Base-by-base conservation (phyloP, 2,113 vertebrate species). In the Plestiodon gilberti region DNA sequence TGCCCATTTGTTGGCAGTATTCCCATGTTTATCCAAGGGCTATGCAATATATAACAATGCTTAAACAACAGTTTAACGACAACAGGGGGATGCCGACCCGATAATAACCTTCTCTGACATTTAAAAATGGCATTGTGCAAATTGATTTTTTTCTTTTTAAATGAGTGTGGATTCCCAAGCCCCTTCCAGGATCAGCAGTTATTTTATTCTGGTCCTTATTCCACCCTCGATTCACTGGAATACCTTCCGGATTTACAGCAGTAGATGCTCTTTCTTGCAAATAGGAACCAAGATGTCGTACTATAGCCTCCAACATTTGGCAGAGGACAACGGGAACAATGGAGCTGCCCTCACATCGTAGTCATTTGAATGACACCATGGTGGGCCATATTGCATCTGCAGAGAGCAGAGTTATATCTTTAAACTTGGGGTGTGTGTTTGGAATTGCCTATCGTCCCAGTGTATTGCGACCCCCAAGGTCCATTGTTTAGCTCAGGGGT, bases 31-130 rank as follows among this genome's bases (percentile, higher is more conserved):
- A 48, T 48, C 43, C 43, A 48, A 48, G 43, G 43, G 43, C 8
- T 48, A 8, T 48, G 43, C 43, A 48, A 48, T 48, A 5, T 48
- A 48, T 23, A 70, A 48, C 48, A 43, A n/a, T 35, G 30, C 15
- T 70, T 38, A 69, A 69, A 82, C 22, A 55, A 22, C n/a, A 28
- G 6, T 9, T 13, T 40, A n/a, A 28, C 35, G 8, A 48, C 43
- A 48, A 62, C 33, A 30, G 28, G 61, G 25, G 55, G 38, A 30
- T 61, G 23, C 30, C 40, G 65, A 9, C 33, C 71, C 11, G 69
- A 55, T 59, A 70, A 73, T 83, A 83, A 83, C 82, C 69, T 83
- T 83, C 70, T 43, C 55, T 74, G 82, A 83, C 69, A 61, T 83
- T 83, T 61, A 13, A 83, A 83, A 74, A 83, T n/a, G 70, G 35